These are phyloP conservation scores for Cossypha dichroa DNA, from an alignment of 2,797 vertebrate genomes.

Conservation along the genomic window DNA sequence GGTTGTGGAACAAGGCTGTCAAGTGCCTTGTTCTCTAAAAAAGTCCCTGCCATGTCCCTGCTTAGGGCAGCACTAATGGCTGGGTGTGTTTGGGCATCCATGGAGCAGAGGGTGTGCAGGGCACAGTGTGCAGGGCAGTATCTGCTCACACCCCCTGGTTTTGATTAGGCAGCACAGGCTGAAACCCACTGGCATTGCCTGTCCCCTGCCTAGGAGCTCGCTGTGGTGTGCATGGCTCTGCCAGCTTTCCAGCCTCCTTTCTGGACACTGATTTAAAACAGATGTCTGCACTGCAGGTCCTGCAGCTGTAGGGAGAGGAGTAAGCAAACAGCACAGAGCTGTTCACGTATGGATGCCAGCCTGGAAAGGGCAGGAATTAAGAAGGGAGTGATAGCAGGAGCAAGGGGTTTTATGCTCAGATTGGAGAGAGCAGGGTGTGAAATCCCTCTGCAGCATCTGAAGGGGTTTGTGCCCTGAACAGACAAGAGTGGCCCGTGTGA, in stretches of 20 bases:
- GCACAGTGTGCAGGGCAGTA: accelerated
- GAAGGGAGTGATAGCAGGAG: background rate
- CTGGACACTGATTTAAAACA: background rate
- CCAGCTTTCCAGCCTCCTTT: background rate
- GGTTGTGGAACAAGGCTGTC: background rate
- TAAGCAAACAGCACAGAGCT: background rate
- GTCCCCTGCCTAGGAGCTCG: background rate
- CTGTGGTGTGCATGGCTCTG: accelerated
- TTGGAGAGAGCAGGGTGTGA: accelerated
- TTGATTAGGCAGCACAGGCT: background rate
- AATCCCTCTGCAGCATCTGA: background rate
- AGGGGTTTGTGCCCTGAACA: accelerated
- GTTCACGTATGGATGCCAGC: accelerated
- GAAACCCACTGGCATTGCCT: accelerated
- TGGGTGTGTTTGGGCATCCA: accelerated
- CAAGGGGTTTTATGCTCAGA: background rate
- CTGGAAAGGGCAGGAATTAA: background rate
- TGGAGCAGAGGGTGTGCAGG: background rate
- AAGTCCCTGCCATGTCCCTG: accelerated
- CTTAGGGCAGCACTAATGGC: background rate
- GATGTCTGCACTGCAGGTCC: background rate
- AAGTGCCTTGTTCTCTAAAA: background rate
- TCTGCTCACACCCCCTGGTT: background rate
- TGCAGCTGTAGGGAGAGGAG: background rate
- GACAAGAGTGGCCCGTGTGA: accelerated